phyloP scores from a whole-genome alignment of 2,888 invertebrate species.

The Shargacucullia verbasci region DNA sequence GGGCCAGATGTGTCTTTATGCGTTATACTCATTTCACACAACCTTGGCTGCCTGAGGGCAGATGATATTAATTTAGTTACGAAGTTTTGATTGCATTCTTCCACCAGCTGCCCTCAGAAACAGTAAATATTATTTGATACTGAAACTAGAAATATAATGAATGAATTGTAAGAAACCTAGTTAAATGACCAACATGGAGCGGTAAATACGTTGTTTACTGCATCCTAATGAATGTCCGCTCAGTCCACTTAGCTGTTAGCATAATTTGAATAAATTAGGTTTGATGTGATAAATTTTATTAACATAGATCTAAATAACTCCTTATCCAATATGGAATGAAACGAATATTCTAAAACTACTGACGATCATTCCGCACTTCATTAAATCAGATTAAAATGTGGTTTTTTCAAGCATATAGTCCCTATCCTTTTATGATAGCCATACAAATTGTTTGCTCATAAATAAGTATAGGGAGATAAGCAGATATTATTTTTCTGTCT shows the following conservation, averaged over 20 bases:
- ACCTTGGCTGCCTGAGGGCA: not conserved
- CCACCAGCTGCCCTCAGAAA: slow-evolving; percentile 3
- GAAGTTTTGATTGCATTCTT: slow-evolving; percentile 9
- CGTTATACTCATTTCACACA: slow-evolving; percentile 1
- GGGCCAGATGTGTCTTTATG: slow-evolving; percentile 1
- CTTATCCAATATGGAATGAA: not conserved
- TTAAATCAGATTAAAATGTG: not conserved
- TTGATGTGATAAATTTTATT: too few species aligned
- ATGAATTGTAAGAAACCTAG: not conserved
- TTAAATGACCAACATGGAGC: not conserved
- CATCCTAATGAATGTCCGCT: not conserved
- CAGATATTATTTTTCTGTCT: slow-evolving; percentile 18
- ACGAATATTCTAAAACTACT: not conserved
- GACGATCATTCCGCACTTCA: not conserved
- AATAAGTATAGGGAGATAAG: slow-evolving; percentile 29
- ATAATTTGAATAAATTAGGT: too few species aligned
- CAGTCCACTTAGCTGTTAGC: too few species aligned
- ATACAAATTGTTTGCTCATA: slow-evolving; percentile 33
- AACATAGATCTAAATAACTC: too few species aligned
- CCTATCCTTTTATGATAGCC: slow-evolving; percentile 10
- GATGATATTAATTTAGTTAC: slow-evolving; percentile 8
- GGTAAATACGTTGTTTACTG: not conserved
- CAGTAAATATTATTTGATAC: not conserved
- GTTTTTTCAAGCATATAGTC: slow-evolving; percentile 6
- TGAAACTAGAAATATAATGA: not conserved